A percentile compares a stretch with the other conserved stretches of the same genome.
phyloP scores from a whole-genome alignment of 2,113 vertebrate species.

The Chauna torquata region DNA sequence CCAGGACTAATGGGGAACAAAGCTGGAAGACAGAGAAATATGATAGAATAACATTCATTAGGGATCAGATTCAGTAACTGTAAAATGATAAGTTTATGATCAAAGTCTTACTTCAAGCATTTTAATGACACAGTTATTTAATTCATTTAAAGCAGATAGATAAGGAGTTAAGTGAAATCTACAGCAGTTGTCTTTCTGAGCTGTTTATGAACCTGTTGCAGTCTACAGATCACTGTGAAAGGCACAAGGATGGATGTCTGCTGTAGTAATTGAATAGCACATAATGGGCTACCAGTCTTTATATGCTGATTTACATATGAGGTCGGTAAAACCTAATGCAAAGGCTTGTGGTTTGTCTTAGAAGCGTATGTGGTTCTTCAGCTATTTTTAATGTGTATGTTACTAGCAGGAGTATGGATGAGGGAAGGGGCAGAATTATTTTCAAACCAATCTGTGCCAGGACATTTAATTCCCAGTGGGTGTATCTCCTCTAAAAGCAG shows the following conservation, averaged over 20 bases:
- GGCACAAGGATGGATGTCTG: neutral
- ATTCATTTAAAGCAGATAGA: constrained; percentile 44
- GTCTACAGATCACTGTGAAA: constrained; percentile 19
- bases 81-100: constrained; percentile 61
- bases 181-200: neutral
- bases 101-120: constrained; percentile 59
- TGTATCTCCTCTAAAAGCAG: neutral
- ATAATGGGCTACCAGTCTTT: neutral
- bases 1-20: neutral
- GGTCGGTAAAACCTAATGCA: neutral
- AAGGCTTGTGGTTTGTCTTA: neutral
- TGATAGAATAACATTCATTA: constrained; percentile 20
- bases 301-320: neutral
- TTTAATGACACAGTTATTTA: constrained; percentile 45
- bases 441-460: neutral
- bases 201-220: constrained; percentile 40
- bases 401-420: neutral
- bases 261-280: neutral
- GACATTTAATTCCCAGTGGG: neutral
- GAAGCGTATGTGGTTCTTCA: neutral
- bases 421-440: neutral
- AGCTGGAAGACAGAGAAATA: neutral
- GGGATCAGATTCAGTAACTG: constrained; percentile 40
- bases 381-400: neutral
- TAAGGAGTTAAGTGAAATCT: constrained; percentile 65